phyloP scores from a whole-genome alignment of 2,113 vertebrate species.

The Amblyornis subalaris region DNA sequence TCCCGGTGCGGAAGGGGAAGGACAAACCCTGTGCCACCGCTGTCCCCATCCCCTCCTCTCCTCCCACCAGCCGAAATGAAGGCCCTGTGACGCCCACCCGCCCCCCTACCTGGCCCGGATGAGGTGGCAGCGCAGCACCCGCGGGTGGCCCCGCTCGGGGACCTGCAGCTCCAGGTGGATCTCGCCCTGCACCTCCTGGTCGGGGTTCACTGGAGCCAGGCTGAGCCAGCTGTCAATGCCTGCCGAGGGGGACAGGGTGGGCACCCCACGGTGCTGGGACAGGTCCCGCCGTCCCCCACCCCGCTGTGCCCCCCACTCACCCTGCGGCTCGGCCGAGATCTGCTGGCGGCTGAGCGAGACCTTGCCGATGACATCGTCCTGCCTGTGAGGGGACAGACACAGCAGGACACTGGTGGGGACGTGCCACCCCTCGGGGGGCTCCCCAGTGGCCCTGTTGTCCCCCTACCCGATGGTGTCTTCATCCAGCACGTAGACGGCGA shows the following conservation, averaged over 20 bases:
- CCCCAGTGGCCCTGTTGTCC: rapidly evolving
- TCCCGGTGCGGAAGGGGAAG: rapidly evolving
- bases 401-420: rapidly evolving
- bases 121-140: slow-evolving; percentile 78
- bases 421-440: not conserved
- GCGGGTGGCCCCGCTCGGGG: slow-evolving; percentile 52
- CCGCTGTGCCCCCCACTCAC: slow-evolving; percentile 52
- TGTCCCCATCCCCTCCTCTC: too few relatives aligned
- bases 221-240: slow-evolving; percentile 87
- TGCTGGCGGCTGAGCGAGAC: slow-evolving; percentile 81
- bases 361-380: slow-evolving; percentile 88
- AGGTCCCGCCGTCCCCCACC: too few relatives aligned
- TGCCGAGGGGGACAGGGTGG: not conserved
- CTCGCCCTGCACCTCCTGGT: slow-evolving; percentile 89
- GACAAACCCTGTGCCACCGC: rapidly evolving
- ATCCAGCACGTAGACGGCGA: slow-evolving; percentile 88
- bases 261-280: rapidly evolving
- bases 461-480: slow-evolving; percentile 87
- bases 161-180: slow-evolving; percentile 78
- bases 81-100: too few relatives aligned
- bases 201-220: slow-evolving; percentile 78
- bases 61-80: not conserved
- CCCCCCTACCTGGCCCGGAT: slow-evolving; percentile 80
- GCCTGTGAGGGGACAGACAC: slow-evolving; percentile 58
- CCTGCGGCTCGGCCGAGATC: slow-evolving; percentile 76